A percentile compares a stretch with the other conserved stretches of the same genome.
These are phyloP conservation scores for Aplidium turbinatum DNA, from an alignment of 23 tunicate species.

Conservation along the genomic window DNA sequence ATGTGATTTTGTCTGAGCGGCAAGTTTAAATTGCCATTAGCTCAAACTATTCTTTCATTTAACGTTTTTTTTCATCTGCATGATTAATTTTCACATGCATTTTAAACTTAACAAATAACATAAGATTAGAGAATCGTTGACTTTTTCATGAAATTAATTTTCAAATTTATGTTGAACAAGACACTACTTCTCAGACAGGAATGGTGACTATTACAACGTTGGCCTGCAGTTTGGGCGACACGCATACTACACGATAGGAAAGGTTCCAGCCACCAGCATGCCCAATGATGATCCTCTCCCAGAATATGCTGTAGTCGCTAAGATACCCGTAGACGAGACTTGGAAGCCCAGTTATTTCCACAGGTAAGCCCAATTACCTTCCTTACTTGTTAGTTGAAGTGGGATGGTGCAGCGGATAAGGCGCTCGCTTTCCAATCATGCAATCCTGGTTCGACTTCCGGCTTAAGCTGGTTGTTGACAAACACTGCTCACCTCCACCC, in stretches of 20 bases:
- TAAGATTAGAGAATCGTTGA: not conserved
- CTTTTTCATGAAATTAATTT: not conserved
- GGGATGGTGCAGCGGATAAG: too few species aligned
- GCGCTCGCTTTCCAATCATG: too few species aligned
- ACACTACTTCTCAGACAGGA: conserved; percentile 10
- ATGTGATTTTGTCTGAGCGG: too few species aligned
- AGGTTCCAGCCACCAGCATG: conserved; percentile 9
- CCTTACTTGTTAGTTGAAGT: too few species aligned
- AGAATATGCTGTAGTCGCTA: not conserved
- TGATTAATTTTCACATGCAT: not conserved
- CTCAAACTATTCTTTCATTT: too few species aligned
- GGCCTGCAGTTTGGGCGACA: conserved; percentile 6
- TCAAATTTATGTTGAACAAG: not conserved
- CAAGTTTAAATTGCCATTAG: too few species aligned
- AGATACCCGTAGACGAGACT: not conserved
- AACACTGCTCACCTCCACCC: not conserved
- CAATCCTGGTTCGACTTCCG: too few species aligned
- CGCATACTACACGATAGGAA: conserved; percentile 9
- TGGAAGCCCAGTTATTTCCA: conserved; percentile 12
- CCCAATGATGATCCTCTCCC: conserved; percentile 9
- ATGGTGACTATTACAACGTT: conserved; percentile 33
- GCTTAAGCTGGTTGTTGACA: too few species aligned
- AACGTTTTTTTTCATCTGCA: too few species aligned
- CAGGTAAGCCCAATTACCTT: conserved; percentile 15
- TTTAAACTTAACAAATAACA: not conserved